These are phyloP conservation scores for Entomobrya multifasciata DNA, from an alignment of 2,888 invertebrate species.

Conservation along the genomic window DNA sequence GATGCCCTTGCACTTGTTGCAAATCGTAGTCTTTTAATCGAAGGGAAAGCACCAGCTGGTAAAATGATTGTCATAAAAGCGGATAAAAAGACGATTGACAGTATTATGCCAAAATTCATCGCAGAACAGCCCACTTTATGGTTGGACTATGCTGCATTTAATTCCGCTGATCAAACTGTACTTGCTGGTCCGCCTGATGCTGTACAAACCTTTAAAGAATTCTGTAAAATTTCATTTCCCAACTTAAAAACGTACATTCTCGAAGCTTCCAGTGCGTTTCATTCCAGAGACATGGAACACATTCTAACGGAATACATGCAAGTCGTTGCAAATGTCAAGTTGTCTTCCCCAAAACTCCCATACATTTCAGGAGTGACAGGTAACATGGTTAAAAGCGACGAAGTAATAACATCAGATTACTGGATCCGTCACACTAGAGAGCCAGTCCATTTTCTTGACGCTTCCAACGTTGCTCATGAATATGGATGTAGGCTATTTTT, in stretches of 20 bases:
- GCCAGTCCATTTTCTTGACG: slow-evolving; percentile 63
- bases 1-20: slow-evolving; percentile 71
- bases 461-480: slow-evolving; percentile 41
- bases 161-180: slow-evolving; percentile 72
- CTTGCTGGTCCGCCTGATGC: slow-evolving; percentile 40
- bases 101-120: neutral
- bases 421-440: slow-evolving; percentile 71
- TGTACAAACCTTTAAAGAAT: slow-evolving; percentile 40
- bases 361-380: slow-evolving; percentile 68
- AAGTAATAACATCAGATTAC: slow-evolving; percentile 60
- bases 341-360: neutral
- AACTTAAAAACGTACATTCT: slow-evolving; percentile 61
- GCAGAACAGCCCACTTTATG: slow-evolving; percentile 50
- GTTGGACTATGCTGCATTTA: slow-evolving; percentile 74
- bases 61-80: slow-evolving; percentile 73
- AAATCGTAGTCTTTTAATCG: slow-evolving; percentile 68
- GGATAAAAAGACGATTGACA: slow-evolving; percentile 48
- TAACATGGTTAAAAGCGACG: slow-evolving; percentile 16
- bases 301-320: slow-evolving; percentile 65
- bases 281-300: slow-evolving; percentile 70
- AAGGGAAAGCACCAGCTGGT: slow-evolving; percentile 54
- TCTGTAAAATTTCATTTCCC: slow-evolving; percentile 37
- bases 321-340: slow-evolving; percentile 20
- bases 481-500: slow-evolving; percentile 67
- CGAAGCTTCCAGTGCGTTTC: slow-evolving; percentile 68